Evolutionary conservation across 2,113 vertebrate genomes (phyloP).

Genomic region (Centrocercus urophasianus): DNA sequence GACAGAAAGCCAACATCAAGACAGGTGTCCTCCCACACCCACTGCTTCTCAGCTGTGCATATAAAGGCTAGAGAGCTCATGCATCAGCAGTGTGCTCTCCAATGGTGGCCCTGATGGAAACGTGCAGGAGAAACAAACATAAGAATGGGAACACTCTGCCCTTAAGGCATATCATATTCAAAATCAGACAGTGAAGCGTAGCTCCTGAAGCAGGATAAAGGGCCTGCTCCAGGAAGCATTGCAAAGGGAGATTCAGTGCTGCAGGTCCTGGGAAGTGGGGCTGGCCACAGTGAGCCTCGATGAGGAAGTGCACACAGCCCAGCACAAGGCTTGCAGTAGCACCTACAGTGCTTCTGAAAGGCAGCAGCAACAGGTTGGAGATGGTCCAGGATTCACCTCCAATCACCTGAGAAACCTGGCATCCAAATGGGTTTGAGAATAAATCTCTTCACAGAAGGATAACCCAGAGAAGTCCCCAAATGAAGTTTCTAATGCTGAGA

Average conservation of each 20-base stretch:
- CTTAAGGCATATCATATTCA: too few relatives aligned
- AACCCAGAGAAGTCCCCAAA: neutral
- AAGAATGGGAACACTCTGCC: neutral
- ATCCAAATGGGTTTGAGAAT: accelerated
- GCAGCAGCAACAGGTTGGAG: neutral
- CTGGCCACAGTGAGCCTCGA: neutral
- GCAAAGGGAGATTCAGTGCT: accelerated
- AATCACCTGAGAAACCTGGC: neutral
- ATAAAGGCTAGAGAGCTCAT: neutral
- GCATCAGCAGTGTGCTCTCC: neutral
- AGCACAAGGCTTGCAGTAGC: neutral
- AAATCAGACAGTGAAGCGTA: accelerated
- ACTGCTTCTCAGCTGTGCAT: neutral
- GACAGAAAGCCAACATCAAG: neutral
- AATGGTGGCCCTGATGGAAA: neutral
- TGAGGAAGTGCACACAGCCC: accelerated
- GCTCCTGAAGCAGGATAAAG: neutral
- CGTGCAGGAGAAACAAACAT: neutral
- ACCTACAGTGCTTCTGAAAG: neutral
- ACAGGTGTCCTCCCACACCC: neutral
- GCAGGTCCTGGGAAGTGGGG: accelerated
- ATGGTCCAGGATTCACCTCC: accelerated
- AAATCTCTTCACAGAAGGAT: neutral
- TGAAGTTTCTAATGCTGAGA: neutral
- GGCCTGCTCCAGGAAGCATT: neutral